Evolutionary conservation across 2,888 invertebrate species (phyloP).

Genomic region (Rhimphoctona megacephalus): DNA sequence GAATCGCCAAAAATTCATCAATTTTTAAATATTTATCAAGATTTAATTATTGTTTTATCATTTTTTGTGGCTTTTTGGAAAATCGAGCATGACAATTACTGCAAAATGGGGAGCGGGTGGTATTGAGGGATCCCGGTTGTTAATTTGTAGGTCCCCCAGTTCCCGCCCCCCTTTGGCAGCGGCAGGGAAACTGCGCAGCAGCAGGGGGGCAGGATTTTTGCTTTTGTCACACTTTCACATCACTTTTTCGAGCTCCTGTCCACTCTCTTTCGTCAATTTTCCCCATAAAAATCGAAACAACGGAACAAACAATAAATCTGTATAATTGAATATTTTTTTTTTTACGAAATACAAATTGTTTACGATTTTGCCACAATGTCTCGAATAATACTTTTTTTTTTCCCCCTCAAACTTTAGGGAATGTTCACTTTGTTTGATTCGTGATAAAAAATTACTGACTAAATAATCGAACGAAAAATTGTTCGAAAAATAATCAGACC

Average conservation of each 20-base stretch:
- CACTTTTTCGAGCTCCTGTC: slow-evolving; percentile 44
- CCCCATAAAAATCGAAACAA: too few relatives aligned
- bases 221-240: slow-evolving; percentile 58
- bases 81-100: slow-evolving; percentile 56
- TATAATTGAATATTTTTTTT: background rate
- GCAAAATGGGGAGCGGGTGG: slow-evolving; percentile 80
- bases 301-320: too few relatives aligned
- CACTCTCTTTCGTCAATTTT: background rate
- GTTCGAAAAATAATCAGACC: background rate
- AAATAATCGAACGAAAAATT: background rate
- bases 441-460: background rate
- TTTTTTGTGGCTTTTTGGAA: slow-evolving; percentile 12
- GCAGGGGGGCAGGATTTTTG: slow-evolving; percentile 81
- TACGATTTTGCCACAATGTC: background rate
- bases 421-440: too few relatives aligned
- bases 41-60: background rate
- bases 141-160: slow-evolving; percentile 73
- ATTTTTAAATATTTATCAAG: background rate
- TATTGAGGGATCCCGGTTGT: slow-evolving; percentile 74
- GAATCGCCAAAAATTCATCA: background rate
- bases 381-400: background rate
- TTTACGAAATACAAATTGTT: background rate
- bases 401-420: too few relatives aligned
- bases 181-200: slow-evolving; percentile 81
- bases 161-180: slow-evolving; percentile 83